Percentiles rank a stretch among this genome's conserved stretches.
These are phyloP conservation scores for Syritta pipiens DNA, from an alignment of 2,888 invertebrate genomes.

Conservation along the genomic window DNA sequence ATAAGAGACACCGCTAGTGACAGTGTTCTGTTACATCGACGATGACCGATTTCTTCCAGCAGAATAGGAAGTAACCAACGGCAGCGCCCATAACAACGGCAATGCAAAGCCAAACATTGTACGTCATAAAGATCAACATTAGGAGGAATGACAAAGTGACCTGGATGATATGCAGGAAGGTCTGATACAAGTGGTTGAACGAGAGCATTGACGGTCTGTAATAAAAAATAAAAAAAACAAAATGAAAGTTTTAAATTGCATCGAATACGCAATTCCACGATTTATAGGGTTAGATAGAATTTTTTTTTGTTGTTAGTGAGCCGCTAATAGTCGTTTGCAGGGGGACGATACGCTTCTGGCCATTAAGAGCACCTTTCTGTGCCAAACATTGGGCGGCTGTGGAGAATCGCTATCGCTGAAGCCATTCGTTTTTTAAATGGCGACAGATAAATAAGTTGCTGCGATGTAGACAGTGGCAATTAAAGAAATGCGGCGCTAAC, in stretches of 20 bases:
- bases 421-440: conserved; percentile 4
- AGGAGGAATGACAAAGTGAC: conserved; percentile 94
- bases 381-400: no score
- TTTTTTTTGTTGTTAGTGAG: neutral
- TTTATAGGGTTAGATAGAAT: conserved; percentile 1
- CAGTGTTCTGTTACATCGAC: conserved; percentile 98
- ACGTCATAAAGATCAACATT: conserved; percentile 98
- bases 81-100: conserved; percentile 94
- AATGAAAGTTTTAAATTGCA: conserved; percentile 9
- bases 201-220: conserved; percentile 91
- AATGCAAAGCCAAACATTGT: conserved; percentile 95
- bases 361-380: conserved; percentile 17
- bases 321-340: neutral
- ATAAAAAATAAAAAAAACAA: conserved; percentile 5
- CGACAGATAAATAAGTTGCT: conserved; percentile 9
- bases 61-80: conserved; percentile 95
- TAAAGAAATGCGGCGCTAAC: neutral
- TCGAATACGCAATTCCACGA: neutral
- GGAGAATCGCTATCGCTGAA: no score
- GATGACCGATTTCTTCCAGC: conserved; percentile 96
- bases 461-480: neutral
- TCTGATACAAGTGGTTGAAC: conserved; percentile 90
- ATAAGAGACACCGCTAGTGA: conserved; percentile 83
- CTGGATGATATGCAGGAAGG: conserved; percentile 92
- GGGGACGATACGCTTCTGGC: neutral